Evolutionary conservation across 2,888 invertebrate species (phyloP).

Genomic region (Lottia gigantea): DNA sequence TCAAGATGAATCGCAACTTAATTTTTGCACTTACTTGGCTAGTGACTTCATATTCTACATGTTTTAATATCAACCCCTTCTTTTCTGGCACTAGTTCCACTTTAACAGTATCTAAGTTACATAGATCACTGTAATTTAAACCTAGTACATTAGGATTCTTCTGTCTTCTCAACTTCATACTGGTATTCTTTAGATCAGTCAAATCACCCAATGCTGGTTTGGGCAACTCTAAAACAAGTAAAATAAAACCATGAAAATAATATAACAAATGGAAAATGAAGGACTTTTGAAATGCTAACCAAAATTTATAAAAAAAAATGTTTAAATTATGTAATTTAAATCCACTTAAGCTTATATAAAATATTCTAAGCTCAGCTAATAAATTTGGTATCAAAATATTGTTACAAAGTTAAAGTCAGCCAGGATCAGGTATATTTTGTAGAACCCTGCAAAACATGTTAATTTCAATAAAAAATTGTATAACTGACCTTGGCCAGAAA

Average conservation of each 20-base stretch:
- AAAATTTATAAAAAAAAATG: no score
- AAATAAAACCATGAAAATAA: background rate
- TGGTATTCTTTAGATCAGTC: slow-evolving; percentile 58
- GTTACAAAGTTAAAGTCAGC: no score
- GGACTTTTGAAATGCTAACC: no score
- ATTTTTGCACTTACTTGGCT: slow-evolving; percentile 58
- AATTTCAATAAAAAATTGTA: no score
- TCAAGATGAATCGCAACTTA: no score
- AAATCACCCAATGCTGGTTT: slow-evolving; percentile 66
- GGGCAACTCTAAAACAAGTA: slow-evolving; percentile 63
- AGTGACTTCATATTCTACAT: slow-evolving; percentile 69
- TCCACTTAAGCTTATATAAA: no score
- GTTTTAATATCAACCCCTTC: slow-evolving; percentile 69
- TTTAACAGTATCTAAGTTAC: slow-evolving; percentile 65
- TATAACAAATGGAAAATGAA: no score
- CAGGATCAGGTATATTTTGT: no score
- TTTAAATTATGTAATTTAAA: no score
- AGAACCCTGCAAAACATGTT: no score
- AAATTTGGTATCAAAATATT: no score
- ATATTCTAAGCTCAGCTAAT: no score
- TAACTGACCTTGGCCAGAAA: slow-evolving; percentile 63
- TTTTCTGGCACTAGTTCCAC: slow-evolving; percentile 69
- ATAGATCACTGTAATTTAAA: slow-evolving; percentile 63
- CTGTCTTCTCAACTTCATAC: slow-evolving; percentile 59
- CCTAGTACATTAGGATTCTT: slow-evolving; percentile 63